Conservation (phyloP, 1,140 invertebrate genomes). For the Hirudo medicinalis region DNA sequence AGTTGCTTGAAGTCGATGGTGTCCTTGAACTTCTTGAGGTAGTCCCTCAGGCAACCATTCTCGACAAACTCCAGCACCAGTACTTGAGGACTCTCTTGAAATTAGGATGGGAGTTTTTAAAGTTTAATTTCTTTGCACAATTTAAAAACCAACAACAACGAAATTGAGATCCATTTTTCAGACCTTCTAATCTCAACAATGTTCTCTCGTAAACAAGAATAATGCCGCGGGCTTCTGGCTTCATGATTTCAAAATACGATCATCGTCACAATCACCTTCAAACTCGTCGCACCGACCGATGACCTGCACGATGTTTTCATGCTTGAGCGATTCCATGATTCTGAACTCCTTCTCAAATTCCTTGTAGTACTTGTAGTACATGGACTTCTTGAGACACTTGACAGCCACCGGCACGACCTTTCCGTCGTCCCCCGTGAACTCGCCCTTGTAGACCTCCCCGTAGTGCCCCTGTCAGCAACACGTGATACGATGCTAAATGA, state of each 20-base stretch:
- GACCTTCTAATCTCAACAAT: no score
- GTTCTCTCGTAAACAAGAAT: no score
- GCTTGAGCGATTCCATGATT: conserved; percentile 19
- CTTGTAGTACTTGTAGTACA: conserved; percentile 15
- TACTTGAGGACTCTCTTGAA: conserved; percentile 7
- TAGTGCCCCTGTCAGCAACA: conserved; percentile 20
- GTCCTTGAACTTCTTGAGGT: conserved; percentile 13
- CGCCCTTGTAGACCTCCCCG: conserved; percentile 21
- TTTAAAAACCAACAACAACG: no score
- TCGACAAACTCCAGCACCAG: conserved; percentile 27
- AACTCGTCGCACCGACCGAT: conserved; percentile 19
- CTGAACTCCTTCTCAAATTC: conserved; percentile 24
- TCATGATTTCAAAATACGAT: no score
- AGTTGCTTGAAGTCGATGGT: conserved; percentile 4
- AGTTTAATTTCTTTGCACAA: no score
- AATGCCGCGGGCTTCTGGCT: no score
- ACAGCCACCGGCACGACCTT: conserved; percentile 11
- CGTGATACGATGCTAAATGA: no score
- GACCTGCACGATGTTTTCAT: conserved; percentile 22
- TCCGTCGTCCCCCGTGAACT: conserved; percentile 6
- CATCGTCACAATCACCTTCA: not conserved
- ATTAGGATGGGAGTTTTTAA: not conserved
- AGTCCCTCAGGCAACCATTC: conserved; percentile 20
- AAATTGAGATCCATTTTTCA: no score
- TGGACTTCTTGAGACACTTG: conserved; percentile 18